These are phyloP conservation scores for Leuciscus waleckii DNA, from an alignment of 2,797 vertebrate species.

Conservation along the genomic window DNA sequence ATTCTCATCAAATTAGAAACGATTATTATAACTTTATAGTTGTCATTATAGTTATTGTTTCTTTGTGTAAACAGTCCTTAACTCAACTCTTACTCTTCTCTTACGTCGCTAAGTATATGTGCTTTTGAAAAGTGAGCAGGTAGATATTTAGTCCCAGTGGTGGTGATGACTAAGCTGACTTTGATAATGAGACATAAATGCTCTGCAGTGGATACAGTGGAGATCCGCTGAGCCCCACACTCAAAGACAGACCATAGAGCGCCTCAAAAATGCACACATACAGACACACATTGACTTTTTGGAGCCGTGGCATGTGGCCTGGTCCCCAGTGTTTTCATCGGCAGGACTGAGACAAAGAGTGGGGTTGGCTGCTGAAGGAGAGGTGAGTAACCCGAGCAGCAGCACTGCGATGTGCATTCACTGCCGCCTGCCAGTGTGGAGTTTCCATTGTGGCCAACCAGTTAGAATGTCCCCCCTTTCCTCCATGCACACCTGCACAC, in stretches of 20 bases:
- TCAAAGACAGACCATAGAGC: not conserved
- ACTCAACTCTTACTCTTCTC: not conserved
- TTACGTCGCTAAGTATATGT: not conserved
- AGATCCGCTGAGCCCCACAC: not conserved
- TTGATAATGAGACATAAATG: conserved; percentile 30
- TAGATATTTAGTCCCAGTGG: conserved; percentile 5
- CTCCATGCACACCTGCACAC: conserved; percentile 35
- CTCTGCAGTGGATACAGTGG: not conserved
- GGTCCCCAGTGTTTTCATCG: conserved; percentile 38
- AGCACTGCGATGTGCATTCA: conserved; percentile 37
- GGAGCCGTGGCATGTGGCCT: conserved; percentile 30
- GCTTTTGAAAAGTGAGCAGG: conserved; percentile 41
- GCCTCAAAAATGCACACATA: not conserved
- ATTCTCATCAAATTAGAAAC: not conserved
- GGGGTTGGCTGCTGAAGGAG: conserved; percentile 35
- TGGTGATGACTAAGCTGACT: conserved; percentile 10
- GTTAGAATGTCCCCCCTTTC: conserved; percentile 15
- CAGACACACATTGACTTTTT: conserved; percentile 19
- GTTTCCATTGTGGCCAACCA: conserved; percentile 45
- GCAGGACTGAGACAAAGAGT: conserved; percentile 45
- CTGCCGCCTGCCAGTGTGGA: conserved; percentile 42
- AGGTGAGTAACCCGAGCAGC: conserved; percentile 52
- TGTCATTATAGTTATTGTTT: not conserved
- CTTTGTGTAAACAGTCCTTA: not conserved
- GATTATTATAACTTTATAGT: not conserved